Percentiles rank a stretch among this genome's conserved stretches.
phyloP scores from a whole-genome alignment of 2,113 vertebrate species.

The Eublepharis macularius region DNA sequence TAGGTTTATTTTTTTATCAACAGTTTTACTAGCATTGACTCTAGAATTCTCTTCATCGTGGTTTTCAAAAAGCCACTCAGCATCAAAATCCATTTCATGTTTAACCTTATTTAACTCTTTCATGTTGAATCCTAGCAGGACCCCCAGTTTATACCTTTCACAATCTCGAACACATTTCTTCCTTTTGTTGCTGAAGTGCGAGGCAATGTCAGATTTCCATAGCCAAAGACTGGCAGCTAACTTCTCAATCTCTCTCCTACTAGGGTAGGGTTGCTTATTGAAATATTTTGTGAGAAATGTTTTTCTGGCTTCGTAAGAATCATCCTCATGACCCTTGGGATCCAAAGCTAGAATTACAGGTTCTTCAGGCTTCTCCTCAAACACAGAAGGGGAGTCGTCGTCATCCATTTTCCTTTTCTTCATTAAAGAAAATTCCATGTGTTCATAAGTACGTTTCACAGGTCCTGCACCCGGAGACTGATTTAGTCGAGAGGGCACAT shows the following conservation, averaged over 20 bases:
- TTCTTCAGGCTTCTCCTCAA: slow-evolving; percentile 90
- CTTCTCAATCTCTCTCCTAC: slow-evolving; percentile 91
- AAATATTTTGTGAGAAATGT: slow-evolving; percentile 94
- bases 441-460: slow-evolving; percentile 85
- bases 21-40: slow-evolving; percentile 81
- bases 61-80: slow-evolving; percentile 81
- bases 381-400: slow-evolving; percentile 76
- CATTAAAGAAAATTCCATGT: slow-evolving; percentile 80
- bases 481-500: slow-evolving; percentile 79
- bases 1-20: slow-evolving; percentile 77
- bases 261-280: slow-evolving; percentile 90
- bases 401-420: slow-evolving; percentile 86
- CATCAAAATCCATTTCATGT: slow-evolving; percentile 85
- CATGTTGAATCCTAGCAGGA: slow-evolving; percentile 96
- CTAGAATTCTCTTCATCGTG: slow-evolving; percentile 85
- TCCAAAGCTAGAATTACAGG: slow-evolving; percentile 90
- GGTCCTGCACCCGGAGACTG: slow-evolving; percentile 79
- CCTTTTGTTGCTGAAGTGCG: slow-evolving; percentile 91
- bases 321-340: slow-evolving; percentile 92
- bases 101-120: slow-evolving; percentile 86
- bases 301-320: slow-evolving; percentile 94
- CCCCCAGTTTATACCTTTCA: slow-evolving; percentile 81
- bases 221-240: slow-evolving; percentile 92
- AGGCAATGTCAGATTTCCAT: slow-evolving; percentile 95
- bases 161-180: slow-evolving; percentile 91